Base-by-base conservation (phyloP, 2,113 vertebrate species). In the Urocolius indicus region DNA sequence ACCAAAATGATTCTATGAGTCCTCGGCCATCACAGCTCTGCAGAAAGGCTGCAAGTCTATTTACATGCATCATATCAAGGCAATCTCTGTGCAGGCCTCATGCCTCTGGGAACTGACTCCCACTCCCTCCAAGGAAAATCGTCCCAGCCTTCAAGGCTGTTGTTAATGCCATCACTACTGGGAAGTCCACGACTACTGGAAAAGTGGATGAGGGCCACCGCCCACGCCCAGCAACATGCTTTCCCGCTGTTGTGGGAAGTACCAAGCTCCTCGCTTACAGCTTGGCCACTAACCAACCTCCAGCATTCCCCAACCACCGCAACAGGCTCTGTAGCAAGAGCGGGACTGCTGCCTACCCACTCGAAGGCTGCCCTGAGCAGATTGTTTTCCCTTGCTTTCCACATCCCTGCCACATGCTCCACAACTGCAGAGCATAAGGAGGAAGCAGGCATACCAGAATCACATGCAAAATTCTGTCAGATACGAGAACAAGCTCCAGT, bases 21-120 rank as follows among this genome's bases (percentile, higher is more conserved):
- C 38, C 58, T 43, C 0, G 1, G 54, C 34, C 57, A 36, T 20
- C 61, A 22, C 26, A 80, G 72, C 62, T 81, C 67, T 36, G 48
- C 66, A 71, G 69, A 52, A 54, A 34, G 54, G 18, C 45, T 66
- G 34, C 24, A 52, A 41, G 26, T 18, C 46, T 51, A 1, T 36
- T 88, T 30, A 24, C 26, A 27, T 21, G 15, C 62, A 82, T n/a
- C 5, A 34, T 48, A 74, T 18, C 34, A 52, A 80, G 16, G 27
- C 1, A 0, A 72, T 16, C 29, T 76, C 73, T 0, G 0, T 2
- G 1, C 2, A 0, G 29, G 49, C 22, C 22, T 32, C 4, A 2
- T 10, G 34, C 18, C 22, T 27, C 48, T 4, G 11, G 29, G 16
- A 23, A n/a, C 30, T 14, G 8, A 23, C 30, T 46, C 58, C 9